Evolutionary conservation across 1,140 invertebrate genomes (phyloP).

Genomic region (Reticulitermes speratus): DNA sequence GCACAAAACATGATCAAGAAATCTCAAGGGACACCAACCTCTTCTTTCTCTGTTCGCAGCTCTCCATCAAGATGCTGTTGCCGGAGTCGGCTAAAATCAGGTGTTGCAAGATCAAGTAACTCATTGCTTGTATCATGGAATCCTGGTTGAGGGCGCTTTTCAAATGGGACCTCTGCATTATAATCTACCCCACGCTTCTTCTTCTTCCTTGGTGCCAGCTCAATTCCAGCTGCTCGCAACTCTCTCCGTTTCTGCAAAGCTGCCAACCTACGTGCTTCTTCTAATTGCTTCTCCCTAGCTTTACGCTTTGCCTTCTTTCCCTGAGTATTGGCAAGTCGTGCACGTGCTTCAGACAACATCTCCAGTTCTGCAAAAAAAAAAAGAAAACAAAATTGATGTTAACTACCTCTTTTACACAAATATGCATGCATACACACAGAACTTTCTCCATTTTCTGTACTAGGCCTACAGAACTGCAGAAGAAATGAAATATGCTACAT

Average conservation of each 20-base stretch:
- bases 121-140: conserved; percentile 95
- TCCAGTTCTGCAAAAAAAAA: conserved; percentile 79
- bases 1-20: too few species aligned
- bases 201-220: conserved; percentile 67
- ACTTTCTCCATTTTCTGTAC: not conserved
- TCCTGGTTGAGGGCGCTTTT: conserved; percentile 86
- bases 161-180: conserved; percentile 97
- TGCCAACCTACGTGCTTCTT: conserved; percentile 94
- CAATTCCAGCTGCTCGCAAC: conserved; percentile 96
- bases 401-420: not conserved
- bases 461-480: too few species aligned
- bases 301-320: conserved; percentile 99
- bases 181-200: conserved; percentile 91
- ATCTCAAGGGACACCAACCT: conserved; percentile 49
- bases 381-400: not conserved
- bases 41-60: conserved; percentile 83
- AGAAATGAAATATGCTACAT: not conserved
- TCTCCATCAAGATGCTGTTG: conserved; percentile 95
- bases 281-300: conserved; percentile 96
- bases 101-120: conserved; percentile 79
- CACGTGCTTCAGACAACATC: conserved; percentile 98
- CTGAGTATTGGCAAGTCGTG: conserved; percentile 97
- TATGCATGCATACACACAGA: not conserved
- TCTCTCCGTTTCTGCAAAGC: conserved; percentile 94
- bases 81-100: conserved; percentile 84